These are phyloP conservation scores for Ptychoptera albimana DNA, from an alignment of 2,888 invertebrate species.

Conservation along the genomic window DNA sequence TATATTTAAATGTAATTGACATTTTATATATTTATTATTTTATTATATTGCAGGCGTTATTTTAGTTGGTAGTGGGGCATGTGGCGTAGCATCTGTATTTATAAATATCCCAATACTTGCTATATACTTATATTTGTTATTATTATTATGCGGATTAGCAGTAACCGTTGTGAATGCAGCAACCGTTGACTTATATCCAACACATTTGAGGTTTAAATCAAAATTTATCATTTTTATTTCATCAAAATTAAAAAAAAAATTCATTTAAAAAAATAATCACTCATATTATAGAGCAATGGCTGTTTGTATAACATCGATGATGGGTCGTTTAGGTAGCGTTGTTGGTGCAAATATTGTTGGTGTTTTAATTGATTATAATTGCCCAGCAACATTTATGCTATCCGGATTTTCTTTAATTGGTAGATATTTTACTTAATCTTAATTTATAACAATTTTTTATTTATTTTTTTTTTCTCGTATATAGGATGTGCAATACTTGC, in stretches of 20 bases:
- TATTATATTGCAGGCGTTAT: conserved; percentile 13
- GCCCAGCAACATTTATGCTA: conserved; percentile 29
- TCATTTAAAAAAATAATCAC: background rate
- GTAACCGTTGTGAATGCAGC: conserved; percentile 22
- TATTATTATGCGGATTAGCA: conserved; percentile 19
- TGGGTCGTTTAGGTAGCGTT: conserved; percentile 34
- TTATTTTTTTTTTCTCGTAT: no score
- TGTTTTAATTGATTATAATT: conserved; percentile 28
- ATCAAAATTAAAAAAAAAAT: background rate
- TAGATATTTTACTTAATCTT: background rate
- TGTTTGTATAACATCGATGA: conserved; percentile 35
- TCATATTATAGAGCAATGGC: conserved; percentile 31
- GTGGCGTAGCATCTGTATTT: conserved; percentile 15
- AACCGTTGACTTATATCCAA: conserved; percentile 24
- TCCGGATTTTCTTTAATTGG: conserved; percentile 16
- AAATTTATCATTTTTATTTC: background rate
- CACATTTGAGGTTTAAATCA: conserved; percentile 19
- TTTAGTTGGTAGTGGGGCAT: conserved; percentile 15
- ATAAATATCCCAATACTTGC: conserved; percentile 17
- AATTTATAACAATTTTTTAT: no score
- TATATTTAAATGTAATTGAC: background rate
- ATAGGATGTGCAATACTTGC: conserved; percentile 2
- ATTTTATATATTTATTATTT: background rate
- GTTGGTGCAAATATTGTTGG: conserved; percentile 33
- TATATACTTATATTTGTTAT: conserved; percentile 17